Conservation (phyloP, 2,113 vertebrate genomes). For the Oceanites oceanicus region DNA sequence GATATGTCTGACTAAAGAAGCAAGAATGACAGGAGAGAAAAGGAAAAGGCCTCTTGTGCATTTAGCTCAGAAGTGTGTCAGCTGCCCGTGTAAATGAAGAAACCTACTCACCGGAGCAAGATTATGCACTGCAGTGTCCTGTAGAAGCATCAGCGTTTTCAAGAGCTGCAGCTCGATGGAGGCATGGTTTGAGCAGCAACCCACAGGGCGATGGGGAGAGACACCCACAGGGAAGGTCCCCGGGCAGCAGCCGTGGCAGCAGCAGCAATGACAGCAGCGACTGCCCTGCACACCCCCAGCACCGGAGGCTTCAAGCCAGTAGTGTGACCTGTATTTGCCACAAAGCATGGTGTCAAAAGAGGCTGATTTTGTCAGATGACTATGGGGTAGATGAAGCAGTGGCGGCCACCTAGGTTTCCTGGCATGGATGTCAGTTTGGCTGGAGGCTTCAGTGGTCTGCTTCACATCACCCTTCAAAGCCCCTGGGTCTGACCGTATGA, state of each 20-base stretch:
- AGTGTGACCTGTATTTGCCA: neutral
- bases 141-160: conserved; percentile 15
- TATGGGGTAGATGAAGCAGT: neutral
- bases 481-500: neutral
- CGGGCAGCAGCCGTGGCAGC: neutral
- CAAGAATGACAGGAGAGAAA: neutral
- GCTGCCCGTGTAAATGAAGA: neutral
- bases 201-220: neutral
- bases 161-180: neutral
- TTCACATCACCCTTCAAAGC: neutral
- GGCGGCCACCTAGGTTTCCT: neutral
- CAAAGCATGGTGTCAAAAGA: conserved; percentile 60
- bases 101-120: conserved; percentile 56
- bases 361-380: conserved; percentile 29
- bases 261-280: conserved; percentile 11
- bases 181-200: neutral
- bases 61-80: neutral
- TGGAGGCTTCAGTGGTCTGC: conserved; percentile 9
- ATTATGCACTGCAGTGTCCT: neutral
- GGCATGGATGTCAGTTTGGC: conserved; percentile 18
- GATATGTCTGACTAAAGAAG: neutral
- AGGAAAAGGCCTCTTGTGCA: neutral
- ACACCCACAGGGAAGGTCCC: neutral
- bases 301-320: neutral
- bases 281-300: neutral